Evolutionary conservation across 35 echinoderm and acorn worm species (phyloP).

Genomic region (Lytechinus pictus): DNA sequence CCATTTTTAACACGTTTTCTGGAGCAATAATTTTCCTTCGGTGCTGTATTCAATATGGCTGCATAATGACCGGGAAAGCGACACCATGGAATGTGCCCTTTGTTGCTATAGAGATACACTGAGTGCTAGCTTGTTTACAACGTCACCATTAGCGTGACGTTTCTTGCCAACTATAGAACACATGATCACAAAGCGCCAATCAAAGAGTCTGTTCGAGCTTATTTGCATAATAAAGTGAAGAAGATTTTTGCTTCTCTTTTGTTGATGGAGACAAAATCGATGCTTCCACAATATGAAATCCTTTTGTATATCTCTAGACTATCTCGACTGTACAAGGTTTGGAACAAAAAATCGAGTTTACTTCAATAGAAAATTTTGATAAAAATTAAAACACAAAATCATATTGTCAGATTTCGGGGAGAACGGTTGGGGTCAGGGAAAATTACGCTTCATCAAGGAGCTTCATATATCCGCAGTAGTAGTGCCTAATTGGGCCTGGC

Average conservation of each 20-base stretch:
- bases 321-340: no score
- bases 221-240: slow-evolving; percentile 41
- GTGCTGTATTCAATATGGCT: slow-evolving; percentile 74
- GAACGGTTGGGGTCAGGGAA: no score
- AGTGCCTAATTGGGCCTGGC: no score
- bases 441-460: no score
- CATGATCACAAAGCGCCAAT: slow-evolving; percentile 63
- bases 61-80: slow-evolving; percentile 37
- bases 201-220: slow-evolving; percentile 22
- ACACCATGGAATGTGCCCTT: slow-evolving; percentile 76
- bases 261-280: slow-evolving; percentile 27
- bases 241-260: neutral
- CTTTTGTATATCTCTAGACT: neutral
- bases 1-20: slow-evolving; percentile 21
- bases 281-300: neutral
- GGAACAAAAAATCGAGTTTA: no score
- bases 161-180: slow-evolving; percentile 67
- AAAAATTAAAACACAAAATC: no score
- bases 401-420: no score
- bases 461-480: no score
- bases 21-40: slow-evolving; percentile 11
- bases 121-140: slow-evolving; percentile 76
- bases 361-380: no score
- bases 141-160: slow-evolving; percentile 67
- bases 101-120: slow-evolving; percentile 70